These are phyloP conservation scores for Limnephilus auricula DNA, from an alignment of 2,888 invertebrate species.

Conservation along the genomic window DNA sequence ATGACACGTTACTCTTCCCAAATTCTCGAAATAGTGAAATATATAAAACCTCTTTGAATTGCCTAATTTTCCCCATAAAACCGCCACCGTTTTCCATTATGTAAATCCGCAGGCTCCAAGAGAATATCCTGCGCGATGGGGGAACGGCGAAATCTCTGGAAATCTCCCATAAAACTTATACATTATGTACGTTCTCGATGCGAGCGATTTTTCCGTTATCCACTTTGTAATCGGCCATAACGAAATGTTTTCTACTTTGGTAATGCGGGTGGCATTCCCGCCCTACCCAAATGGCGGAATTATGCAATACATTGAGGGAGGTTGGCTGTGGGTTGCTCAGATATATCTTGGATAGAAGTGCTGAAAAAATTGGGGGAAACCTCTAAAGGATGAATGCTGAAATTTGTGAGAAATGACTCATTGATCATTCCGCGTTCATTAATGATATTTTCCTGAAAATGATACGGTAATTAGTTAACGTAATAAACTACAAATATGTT, in stretches of 20 bases:
- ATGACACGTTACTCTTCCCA: no score
- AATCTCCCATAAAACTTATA: constrained; percentile 27
- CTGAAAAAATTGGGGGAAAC: background rate
- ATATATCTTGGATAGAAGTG: background rate
- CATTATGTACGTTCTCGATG: background rate
- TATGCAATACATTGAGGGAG: constrained; percentile 58
- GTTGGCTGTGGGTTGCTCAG: background rate
- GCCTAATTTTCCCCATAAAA: constrained; percentile 5
- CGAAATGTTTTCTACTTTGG: constrained; percentile 50
- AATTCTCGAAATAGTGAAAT: background rate
- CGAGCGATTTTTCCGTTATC: constrained; percentile 28
- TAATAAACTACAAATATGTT: no score
- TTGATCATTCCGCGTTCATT: background rate
- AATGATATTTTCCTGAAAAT: background rate
- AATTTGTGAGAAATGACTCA: background rate
- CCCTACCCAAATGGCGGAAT: constrained; percentile 54
- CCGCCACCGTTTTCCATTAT: constrained; percentile 18
- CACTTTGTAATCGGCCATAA: constrained; percentile 60
- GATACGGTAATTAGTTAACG: background rate
- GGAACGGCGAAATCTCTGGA: constrained; percentile 10
- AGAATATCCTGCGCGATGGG: background rate
- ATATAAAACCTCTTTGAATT: background rate
- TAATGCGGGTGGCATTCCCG: background rate
- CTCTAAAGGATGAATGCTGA: background rate
- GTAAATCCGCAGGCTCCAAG: background rate